phyloP scores from a whole-genome alignment of 2,888 invertebrate genomes.

The Pterobdella sp. region DNA sequence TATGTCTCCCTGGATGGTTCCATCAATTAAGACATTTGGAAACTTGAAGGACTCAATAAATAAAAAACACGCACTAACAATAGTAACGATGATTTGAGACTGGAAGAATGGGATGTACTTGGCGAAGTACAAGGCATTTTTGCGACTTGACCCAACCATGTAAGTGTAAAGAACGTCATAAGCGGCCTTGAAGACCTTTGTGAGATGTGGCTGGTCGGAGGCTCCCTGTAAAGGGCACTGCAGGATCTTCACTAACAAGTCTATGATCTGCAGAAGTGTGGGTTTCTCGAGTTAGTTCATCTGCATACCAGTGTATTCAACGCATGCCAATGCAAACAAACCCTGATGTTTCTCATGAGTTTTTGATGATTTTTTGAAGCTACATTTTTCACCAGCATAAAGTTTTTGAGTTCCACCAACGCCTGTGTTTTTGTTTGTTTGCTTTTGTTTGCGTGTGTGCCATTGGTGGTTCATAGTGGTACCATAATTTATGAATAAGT shows the following conservation, averaged over 20 bases:
- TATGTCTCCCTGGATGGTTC: conserved; percentile 47
- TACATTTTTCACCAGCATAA: conserved; percentile 45
- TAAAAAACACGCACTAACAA: conserved; percentile 39
- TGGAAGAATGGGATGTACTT: conserved; percentile 53
- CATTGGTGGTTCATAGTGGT: no score
- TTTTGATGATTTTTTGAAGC: conserved; percentile 50
- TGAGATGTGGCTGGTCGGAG: conserved; percentile 47
- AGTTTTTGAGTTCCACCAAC: conserved; percentile 47
- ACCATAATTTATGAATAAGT: no score
- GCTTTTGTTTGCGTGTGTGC: background rate
- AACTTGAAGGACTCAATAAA: background rate
- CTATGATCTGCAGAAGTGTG: conserved; percentile 46
- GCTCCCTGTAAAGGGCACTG: conserved; percentile 46
- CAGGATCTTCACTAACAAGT: conserved; percentile 48
- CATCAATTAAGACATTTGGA: background rate
- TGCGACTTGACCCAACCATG: conserved; percentile 51
- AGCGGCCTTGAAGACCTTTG: conserved; percentile 49
- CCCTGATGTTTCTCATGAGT: conserved; percentile 50
- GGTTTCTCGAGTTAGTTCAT: background rate
- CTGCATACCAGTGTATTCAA: background rate
- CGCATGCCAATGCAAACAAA: conserved; percentile 37
- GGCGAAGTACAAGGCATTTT: conserved; percentile 52
- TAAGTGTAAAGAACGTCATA: conserved; percentile 51
- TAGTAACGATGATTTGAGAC: conserved; percentile 50
- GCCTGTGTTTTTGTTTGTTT: conserved; percentile 40